phyloP scores from a whole-genome alignment of 2,888 invertebrate genomes.

The Celastrina argiolus region DNA sequence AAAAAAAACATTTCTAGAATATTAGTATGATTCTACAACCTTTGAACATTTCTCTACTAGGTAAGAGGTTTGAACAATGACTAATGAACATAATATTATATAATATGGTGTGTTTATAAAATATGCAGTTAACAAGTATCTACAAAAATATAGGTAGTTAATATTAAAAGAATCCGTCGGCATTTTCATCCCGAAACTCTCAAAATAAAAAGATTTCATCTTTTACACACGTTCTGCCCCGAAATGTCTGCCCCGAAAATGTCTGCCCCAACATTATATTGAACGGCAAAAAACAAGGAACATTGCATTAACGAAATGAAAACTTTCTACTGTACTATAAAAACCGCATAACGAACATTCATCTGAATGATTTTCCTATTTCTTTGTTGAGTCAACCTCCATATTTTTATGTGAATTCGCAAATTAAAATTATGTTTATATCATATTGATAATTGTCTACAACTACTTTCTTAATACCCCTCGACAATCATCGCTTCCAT shows the following conservation, averaged over 20 bases:
- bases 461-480: too few relatives aligned
- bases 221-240: background rate
- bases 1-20: too few relatives aligned
- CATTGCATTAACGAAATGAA: conserved; percentile 16
- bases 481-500: too few relatives aligned
- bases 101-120: too few relatives aligned
- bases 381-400: background rate
- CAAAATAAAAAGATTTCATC: background rate
- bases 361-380: background rate
- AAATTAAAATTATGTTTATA: too few relatives aligned
- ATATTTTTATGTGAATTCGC: background rate
- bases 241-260: background rate
- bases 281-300: conserved; percentile 7
- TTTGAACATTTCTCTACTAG: too few relatives aligned
- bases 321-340: background rate
- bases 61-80: too few relatives aligned
- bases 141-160: conserved; percentile 22
- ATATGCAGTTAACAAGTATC: background rate
- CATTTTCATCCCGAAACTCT: background rate
- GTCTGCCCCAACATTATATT: background rate
- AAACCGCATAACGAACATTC: background rate
- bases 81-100: too few relatives aligned
- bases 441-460: too few relatives aligned
- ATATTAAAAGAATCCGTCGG: background rate
- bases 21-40: too few relatives aligned